Conservation (phyloP, 2,888 invertebrate genomes). For the Acronicta leporina region DNA sequence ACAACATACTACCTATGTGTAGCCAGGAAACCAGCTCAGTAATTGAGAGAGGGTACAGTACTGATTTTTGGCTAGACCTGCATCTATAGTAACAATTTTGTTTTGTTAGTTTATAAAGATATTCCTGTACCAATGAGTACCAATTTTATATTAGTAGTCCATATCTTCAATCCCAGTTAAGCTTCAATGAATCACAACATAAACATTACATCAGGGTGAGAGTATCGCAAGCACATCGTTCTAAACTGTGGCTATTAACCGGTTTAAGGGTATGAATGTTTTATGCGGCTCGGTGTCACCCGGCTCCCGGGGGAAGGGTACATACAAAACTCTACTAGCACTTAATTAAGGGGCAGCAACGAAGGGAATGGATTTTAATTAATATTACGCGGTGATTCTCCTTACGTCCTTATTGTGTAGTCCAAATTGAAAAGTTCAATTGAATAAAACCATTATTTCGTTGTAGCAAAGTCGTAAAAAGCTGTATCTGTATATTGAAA, state of each 20-base stretch:
- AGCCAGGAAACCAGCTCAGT: too few relatives aligned
- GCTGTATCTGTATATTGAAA: too few relatives aligned
- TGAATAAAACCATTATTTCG: slow-evolving; percentile 24
- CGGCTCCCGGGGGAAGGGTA: slow-evolving; percentile 73
- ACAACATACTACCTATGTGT: too few relatives aligned
- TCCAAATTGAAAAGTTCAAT: slow-evolving; percentile 65
- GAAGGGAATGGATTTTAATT: slow-evolving; percentile 84
- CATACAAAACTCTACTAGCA: slow-evolving; percentile 79
- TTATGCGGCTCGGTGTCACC: slow-evolving; percentile 78
- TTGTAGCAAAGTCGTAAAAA: too few relatives aligned
- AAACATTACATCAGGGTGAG: slow-evolving; percentile 35
- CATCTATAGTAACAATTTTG: too few relatives aligned
- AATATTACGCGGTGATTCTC: slow-evolving; percentile 75
- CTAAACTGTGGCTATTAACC: slow-evolving; percentile 83
- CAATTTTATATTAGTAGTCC: background rate
- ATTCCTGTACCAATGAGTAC: background rate
- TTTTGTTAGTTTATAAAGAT: too few relatives aligned
- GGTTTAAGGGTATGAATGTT: slow-evolving; percentile 81
- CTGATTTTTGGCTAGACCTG: too few relatives aligned
- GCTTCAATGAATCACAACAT: slow-evolving; percentile 34
- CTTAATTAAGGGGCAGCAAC: slow-evolving; percentile 84
- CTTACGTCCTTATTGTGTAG: slow-evolving; percentile 66
- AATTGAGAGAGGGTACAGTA: too few relatives aligned
- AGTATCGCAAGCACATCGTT: slow-evolving; percentile 52
- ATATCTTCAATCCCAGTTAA: slow-evolving; percentile 5